Percentiles rank a stretch among this genome's conserved stretches.
Evolutionary conservation across 2,888 invertebrate species (phyloP).

Genomic region (Hedya salicella): DNA sequence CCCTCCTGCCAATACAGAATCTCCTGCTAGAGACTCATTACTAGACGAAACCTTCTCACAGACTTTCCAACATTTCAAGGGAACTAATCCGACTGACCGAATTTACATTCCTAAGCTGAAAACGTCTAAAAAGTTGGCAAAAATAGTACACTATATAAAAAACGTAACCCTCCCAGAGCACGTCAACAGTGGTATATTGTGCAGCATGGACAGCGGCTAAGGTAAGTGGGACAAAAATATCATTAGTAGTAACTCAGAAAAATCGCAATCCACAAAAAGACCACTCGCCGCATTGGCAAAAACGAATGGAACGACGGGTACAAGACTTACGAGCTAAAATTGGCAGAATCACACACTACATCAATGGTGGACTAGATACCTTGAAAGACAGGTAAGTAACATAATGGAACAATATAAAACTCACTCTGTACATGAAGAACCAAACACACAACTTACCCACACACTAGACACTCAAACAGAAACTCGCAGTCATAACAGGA

Average conservation of each 20-base stretch:
- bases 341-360: slow-evolving; percentile 38
- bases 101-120: slow-evolving; percentile 43
- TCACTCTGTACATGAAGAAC: slow-evolving; percentile 42
- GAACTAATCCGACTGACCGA: slow-evolving; percentile 22
- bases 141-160: slow-evolving; percentile 38
- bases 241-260: neutral
- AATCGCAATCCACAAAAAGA: neutral
- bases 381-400: slow-evolving; percentile 23
- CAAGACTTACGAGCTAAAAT: slow-evolving; percentile 41
- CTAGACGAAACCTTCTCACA: slow-evolving; percentile 28
- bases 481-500: slow-evolving; percentile 30
- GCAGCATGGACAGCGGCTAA: slow-evolving; percentile 42
- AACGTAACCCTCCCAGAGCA: slow-evolving; percentile 30
- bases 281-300: slow-evolving; percentile 40
- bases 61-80: slow-evolving; percentile 7
- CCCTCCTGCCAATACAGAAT: neutral
- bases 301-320: slow-evolving; percentile 41
- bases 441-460: slow-evolving; percentile 36
- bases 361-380: slow-evolving; percentile 30
- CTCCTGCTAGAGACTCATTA: slow-evolving; percentile 8
- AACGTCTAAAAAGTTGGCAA: slow-evolving; percentile 36
- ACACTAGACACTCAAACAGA: slow-evolving; percentile 43
- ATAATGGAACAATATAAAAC: slow-evolving; percentile 41
- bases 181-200: slow-evolving; percentile 26
- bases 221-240: slow-evolving; percentile 26